Conservation (phyloP, 2,888 invertebrate genomes). For the Villa cingulata region DNA sequence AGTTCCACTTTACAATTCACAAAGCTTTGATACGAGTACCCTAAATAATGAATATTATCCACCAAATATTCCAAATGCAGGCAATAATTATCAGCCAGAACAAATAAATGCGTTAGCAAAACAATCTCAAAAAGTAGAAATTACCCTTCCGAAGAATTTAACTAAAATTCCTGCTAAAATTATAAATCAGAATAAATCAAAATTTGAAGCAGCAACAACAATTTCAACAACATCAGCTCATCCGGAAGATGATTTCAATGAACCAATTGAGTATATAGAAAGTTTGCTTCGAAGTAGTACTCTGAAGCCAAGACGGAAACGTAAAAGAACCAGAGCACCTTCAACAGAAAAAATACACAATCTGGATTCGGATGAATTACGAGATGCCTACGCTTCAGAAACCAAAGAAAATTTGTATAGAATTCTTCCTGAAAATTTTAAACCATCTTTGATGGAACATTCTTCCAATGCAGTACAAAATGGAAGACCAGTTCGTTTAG, state of each 20-base stretch:
- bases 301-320: constrained; percentile 16
- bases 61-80: constrained; percentile 19
- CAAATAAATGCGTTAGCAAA: constrained; percentile 7
- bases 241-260: background rate
- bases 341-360: constrained; percentile 21
- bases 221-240: background rate
- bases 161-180: background rate
- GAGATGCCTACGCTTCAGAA: constrained; percentile 27
- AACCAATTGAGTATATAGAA: background rate
- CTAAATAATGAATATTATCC: constrained; percentile 27
- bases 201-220: background rate
- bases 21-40: constrained; percentile 23
- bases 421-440: background rate
- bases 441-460: background rate
- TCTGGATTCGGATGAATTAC: constrained; percentile 28
- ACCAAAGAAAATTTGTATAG: background rate
- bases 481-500: background rate
- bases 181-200: background rate
- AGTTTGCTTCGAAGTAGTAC: constrained; percentile 6
- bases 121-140: constrained; percentile 7
- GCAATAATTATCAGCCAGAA: constrained; percentile 8
- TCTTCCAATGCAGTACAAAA: background rate
- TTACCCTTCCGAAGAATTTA: constrained; percentile 1
- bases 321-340: constrained; percentile 21
- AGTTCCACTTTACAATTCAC: constrained; percentile 33